Evolutionary conservation across 2,797 vertebrate species (phyloP).

Genomic region (Rhynchotus rufescens): DNA sequence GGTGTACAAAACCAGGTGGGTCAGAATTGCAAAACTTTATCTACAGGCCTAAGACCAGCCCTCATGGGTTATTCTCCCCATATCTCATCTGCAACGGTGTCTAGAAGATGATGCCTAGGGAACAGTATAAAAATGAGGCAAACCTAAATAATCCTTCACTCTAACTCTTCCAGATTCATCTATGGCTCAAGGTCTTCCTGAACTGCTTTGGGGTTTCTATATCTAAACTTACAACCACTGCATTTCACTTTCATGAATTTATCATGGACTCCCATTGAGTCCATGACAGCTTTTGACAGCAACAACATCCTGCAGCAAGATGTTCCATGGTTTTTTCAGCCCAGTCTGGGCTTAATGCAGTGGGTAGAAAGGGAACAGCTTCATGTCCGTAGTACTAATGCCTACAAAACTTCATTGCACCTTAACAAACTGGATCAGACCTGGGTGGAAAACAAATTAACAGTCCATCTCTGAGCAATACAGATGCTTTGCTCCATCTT

Average conservation of each 20-base stretch:
- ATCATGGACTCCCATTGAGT: neutral
- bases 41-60: neutral
- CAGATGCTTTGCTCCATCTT: neutral
- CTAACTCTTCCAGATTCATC: neutral
- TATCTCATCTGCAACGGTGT: neutral
- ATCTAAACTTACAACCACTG: neutral
- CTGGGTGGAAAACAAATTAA: neutral
- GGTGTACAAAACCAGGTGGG: neutral
- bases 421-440: neutral
- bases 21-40: neutral
- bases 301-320: neutral
- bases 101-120: neutral
- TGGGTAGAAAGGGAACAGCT: too few relatives aligned
- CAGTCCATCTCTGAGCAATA: neutral
- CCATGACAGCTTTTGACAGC: neutral
- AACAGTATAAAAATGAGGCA: neutral
- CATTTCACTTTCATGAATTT: neutral
- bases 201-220: neutral
- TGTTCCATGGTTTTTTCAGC: neutral
- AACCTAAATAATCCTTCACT: neutral
- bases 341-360: neutral
- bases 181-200: neutral
- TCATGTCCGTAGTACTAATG: neutral
- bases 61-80: neutral
- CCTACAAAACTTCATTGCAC: too few relatives aligned